Evolutionary conservation across 2,888 invertebrate genomes (phyloP), one percentile per base, ranked within the genome.

Genomic region (Cataglyphis altisquamis): DNA sequence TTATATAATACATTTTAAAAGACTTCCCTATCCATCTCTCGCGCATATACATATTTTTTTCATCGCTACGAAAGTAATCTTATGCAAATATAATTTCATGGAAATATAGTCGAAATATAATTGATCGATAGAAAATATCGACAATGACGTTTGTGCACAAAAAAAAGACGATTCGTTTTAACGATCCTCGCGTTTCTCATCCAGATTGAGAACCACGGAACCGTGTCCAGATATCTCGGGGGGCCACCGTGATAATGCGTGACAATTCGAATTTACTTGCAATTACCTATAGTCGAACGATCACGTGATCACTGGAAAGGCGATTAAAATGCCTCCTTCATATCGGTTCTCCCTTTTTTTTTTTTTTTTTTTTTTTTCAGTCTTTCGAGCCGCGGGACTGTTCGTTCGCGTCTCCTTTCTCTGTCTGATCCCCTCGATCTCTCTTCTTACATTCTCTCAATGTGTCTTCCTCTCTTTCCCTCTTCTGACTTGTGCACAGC

Each of bases 211-310:
- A 90, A 62, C 84, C 90, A 48, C 86, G 85, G 89, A 29, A 80
- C 78, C 66, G 73, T 60, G 85, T 83, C 62, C 80, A 74, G 85
- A 66, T 70, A 45, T 82, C 88, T 88, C 86, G 82, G 73, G 29
- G 32, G 87, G 85, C 77, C 75, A 82, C 88, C 90, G 89, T 90
- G 92, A 92, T 92, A 92, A 91, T 90, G 92, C 92, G 92, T 92
- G 92, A 92, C 92, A 91, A 92, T 92, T 89, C 89, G 91, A 91
- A 92, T 92, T 92, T 91, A 90, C 88, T 91, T 84, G 92, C 92
- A 92, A 92, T 92, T 91, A 92, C 91, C 89, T 87, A 84, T 88
- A 88, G 88, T 70, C 87, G 89, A 86, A 84, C 78, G 89, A 85
- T 90, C 90, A 90, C 90, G 90, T 90, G 90, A 90, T 86, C 85